phyloP scores from a whole-genome alignment of 1,140 invertebrate genomes.

The Uloborus diversus region DNA sequence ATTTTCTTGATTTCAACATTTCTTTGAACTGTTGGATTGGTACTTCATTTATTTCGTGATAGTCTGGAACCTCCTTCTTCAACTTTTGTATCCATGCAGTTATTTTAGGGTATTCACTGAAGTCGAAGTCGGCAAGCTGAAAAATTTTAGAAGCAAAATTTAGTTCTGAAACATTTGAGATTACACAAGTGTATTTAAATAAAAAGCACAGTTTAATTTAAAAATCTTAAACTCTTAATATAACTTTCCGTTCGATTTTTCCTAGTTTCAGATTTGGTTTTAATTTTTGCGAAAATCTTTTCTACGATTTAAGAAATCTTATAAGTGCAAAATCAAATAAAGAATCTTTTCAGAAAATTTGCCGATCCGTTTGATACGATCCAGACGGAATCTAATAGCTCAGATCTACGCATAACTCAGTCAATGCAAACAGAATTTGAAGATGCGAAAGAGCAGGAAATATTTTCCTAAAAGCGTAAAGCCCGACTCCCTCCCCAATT shows the following conservation, averaged over 20 bases:
- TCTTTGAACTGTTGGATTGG: conserved; percentile 10
- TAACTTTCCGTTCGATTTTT: background rate
- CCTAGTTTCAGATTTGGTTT: background rate
- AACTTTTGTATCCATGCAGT: conserved; percentile 73
- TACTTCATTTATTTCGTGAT: conserved; percentile 73
- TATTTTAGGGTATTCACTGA: conserved; percentile 73
- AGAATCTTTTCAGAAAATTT: too few species aligned
- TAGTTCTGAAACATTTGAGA: background rate
- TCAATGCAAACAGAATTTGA: too few species aligned
- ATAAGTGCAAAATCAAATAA: background rate
- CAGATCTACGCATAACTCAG: too few species aligned
- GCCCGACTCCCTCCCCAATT: too few species aligned
- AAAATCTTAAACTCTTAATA: background rate
- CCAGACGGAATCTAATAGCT: too few species aligned
- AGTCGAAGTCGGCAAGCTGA: conserved; percentile 60
- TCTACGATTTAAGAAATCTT: background rate
- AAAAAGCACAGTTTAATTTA: background rate
- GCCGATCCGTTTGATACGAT: too few species aligned
- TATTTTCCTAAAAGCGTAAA: too few species aligned
- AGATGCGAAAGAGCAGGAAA: too few species aligned
- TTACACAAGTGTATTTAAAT: background rate
- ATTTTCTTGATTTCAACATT: conserved; percentile 10
- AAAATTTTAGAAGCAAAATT: background rate
- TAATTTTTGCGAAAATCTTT: background rate
- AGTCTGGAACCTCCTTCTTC: conserved; percentile 75